Percentiles rank a stretch among this genome's conserved stretches.
Evolutionary conservation across 2,797 vertebrate genomes (phyloP).

Genomic region (Arrhamphus sclerolepis): DNA sequence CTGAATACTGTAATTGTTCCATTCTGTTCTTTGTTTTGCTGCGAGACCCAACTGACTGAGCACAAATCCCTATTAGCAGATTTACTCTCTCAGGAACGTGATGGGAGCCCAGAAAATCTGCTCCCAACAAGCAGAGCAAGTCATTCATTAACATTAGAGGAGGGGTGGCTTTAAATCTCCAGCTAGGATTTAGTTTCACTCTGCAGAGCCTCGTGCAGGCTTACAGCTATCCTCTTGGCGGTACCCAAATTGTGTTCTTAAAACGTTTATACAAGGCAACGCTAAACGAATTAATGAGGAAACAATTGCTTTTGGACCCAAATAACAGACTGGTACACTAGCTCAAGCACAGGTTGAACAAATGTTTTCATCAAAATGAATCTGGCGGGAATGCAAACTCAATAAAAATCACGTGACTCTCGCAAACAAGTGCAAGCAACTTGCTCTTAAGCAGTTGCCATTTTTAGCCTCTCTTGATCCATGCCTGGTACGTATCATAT

Average conservation of each 20-base stretch:
- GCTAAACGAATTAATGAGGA: slow-evolving; percentile 68
- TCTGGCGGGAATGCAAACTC: slow-evolving; percentile 20
- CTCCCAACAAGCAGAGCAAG: slow-evolving; percentile 55
- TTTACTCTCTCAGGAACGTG: slow-evolving; percentile 45
- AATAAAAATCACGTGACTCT: slow-evolving; percentile 19
- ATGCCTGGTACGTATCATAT: slow-evolving; percentile 28
- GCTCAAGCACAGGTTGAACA: slow-evolving; percentile 51
- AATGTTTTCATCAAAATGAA: slow-evolving; percentile 51
- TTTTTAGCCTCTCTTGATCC: slow-evolving; percentile 49
- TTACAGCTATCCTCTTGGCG: slow-evolving; percentile 68
- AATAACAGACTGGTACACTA: slow-evolving; percentile 39
- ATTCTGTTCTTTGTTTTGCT: slow-evolving; percentile 38
- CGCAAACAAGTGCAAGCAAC: slow-evolving; percentile 13
- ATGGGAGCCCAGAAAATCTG: slow-evolving; percentile 52
- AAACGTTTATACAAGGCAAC: slow-evolving; percentile 67
- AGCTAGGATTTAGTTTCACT: slow-evolving; percentile 72
- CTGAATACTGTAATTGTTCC: slow-evolving; percentile 25
- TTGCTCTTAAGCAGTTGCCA: slow-evolving; percentile 25
- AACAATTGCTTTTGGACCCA: slow-evolving; percentile 59
- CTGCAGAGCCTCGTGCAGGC: slow-evolving; percentile 66
- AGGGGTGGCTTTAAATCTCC: slow-evolving; percentile 62
- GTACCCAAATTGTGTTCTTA: slow-evolving; percentile 54
- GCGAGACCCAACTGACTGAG: slow-evolving; percentile 47
- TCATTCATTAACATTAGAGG: slow-evolving; percentile 67
- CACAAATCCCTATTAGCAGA: slow-evolving; percentile 69